A percentile compares a stretch with the other conserved stretches of the same genome.
Evolutionary conservation across 2,797 vertebrate species (phyloP).

Genomic region (Glossophaga mutica): DNA sequence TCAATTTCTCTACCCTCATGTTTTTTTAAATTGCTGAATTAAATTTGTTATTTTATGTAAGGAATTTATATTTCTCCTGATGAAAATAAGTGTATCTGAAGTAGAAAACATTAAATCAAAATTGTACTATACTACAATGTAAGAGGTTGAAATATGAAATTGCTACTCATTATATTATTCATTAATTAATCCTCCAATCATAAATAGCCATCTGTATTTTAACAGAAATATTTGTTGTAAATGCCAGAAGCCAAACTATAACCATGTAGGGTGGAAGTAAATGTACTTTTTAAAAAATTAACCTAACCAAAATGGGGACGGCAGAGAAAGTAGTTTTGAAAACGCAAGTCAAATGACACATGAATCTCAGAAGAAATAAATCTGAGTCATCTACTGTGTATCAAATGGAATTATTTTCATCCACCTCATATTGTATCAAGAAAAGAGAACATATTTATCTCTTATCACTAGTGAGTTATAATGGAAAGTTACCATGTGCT

Average conservation of each 20-base stretch:
- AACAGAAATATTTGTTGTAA: neutral
- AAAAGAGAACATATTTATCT: no score
- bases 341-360: neutral
- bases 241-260: neutral
- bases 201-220: neutral
- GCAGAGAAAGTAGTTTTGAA: neutral
- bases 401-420: no score
- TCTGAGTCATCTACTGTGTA: no score
- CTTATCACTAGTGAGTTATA: no score
- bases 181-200: neutral
- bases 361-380: no score
- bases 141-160: neutral
- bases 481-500: no score
- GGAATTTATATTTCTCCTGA: neutral
- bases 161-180: neutral
- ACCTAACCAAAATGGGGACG: neutral
- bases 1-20: neutral
- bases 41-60: neutral
- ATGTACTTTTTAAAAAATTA: neutral
- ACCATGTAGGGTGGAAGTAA: neutral
- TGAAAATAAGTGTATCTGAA: neutral
- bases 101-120: neutral
- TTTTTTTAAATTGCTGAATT: neutral
- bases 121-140: neutral
- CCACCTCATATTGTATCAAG: no score